Conservation (phyloP, 2,888 invertebrate species). For the Odiellus spinosus region DNA sequence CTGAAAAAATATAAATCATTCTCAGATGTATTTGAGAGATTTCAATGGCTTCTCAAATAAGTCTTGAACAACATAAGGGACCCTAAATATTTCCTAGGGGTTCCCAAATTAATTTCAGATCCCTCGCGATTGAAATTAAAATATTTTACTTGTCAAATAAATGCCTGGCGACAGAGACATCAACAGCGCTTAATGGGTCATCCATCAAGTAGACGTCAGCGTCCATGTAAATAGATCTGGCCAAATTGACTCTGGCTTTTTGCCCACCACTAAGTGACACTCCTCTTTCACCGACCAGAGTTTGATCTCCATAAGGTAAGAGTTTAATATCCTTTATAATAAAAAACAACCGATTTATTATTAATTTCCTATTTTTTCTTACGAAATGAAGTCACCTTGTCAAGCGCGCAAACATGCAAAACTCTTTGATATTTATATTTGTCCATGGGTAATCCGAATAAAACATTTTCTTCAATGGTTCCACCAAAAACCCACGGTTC, state of each 20-base stretch:
- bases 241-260: constrained; percentile 50
- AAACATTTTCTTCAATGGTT: constrained; percentile 75
- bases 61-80: no score
- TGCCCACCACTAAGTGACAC: constrained; percentile 88
- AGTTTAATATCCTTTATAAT: constrained; percentile 21
- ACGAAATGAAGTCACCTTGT: no score
- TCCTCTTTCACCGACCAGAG: constrained; percentile 73
- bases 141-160: constrained; percentile 29
- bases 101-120: no score
- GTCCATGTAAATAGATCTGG: constrained; percentile 30
- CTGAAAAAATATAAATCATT: no score
- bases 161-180: constrained; percentile 31
- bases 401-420: constrained; percentile 37
- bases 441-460: constrained; percentile 59
- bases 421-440: constrained; percentile 34
- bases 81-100: no score
- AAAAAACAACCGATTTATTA: no score
- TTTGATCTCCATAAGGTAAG: constrained; percentile 50
- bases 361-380: no score
- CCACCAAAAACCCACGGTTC: constrained; percentile 56
- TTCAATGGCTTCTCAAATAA: no score
- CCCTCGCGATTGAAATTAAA: no score
- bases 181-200: constrained; percentile 36
- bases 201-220: constrained; percentile 35
- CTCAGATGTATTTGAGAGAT: no score